A percentile compares a stretch with the other conserved stretches of the same genome.
These are phyloP conservation scores for Grammomys surdaster DNA, from an alignment of 2,113 vertebrate species.

Conservation along the genomic window DNA sequence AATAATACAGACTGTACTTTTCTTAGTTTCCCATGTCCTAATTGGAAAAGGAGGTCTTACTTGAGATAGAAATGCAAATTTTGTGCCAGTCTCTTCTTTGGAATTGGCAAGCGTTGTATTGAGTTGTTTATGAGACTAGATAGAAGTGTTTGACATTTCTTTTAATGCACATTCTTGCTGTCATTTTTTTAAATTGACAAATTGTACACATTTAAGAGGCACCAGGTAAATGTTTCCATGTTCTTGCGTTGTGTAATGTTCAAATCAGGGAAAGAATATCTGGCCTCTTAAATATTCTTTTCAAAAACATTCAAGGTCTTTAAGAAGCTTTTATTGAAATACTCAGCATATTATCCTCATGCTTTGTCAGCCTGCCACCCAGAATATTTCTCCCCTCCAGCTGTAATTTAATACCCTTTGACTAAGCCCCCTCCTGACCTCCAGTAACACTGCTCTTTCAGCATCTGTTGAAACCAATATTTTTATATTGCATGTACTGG, in stretches of 20 bases:
- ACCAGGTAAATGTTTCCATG: neutral
- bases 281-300: neutral
- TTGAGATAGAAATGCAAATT: slow-evolving; percentile 26
- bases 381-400: neutral
- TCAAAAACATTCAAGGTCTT: neutral
- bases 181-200: neutral
- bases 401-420: neutral
- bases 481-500: neutral
- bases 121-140: neutral
- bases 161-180: neutral
- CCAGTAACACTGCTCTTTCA: neutral
- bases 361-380: neutral
- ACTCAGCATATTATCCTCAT: neutral
- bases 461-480: neutral
- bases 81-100: neutral
- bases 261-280: neutral
- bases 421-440: neutral
- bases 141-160: neutral
- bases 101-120: neutral
- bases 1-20: slow-evolving; percentile 47
- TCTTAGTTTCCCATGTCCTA: neutral
- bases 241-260: neutral
- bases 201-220: neutral
- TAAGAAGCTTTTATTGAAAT: neutral
- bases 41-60: slow-evolving; percentile 28